These are phyloP conservation scores for Actenoides lindsayi DNA, from an alignment of 2,113 vertebrate species.

Conservation along the genomic window DNA sequence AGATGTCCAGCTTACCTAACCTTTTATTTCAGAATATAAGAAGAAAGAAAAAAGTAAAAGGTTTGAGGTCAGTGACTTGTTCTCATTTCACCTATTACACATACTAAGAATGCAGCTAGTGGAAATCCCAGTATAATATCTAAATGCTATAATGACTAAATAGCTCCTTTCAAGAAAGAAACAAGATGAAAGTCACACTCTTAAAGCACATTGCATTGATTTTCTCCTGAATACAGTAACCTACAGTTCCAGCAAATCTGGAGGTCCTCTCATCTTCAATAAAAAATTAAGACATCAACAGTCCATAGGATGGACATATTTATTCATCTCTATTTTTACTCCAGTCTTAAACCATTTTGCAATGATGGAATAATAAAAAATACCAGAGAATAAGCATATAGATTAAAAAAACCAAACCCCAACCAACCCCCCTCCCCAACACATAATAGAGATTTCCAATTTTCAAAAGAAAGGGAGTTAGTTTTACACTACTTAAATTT, in stretches of 20 bases:
- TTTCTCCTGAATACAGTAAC: background rate
- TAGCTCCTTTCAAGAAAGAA: background rate
- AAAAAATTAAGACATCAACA: background rate
- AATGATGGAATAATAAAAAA: background rate
- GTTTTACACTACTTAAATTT: background rate
- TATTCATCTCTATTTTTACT: background rate
- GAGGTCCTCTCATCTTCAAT: background rate
- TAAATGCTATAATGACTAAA: background rate
- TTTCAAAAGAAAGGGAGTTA: background rate
- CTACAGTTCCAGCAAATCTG: background rate
- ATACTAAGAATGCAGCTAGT: accelerated
- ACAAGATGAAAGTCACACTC: background rate
- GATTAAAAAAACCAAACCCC: background rate
- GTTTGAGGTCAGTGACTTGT: background rate
- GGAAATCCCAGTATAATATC: background rate
- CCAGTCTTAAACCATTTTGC: background rate
- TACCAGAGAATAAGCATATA: background rate
- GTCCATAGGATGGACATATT: accelerated
- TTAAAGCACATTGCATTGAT: background rate
- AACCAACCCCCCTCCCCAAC: background rate
- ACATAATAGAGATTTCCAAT: background rate
- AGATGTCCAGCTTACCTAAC: background rate
- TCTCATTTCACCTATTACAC: background rate
- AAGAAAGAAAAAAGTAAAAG: background rate
- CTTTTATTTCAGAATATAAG: conserved; percentile 36